Base-by-base conservation (phyloP, 2,888 invertebrate species). In the Campoletis raptor region DNA sequence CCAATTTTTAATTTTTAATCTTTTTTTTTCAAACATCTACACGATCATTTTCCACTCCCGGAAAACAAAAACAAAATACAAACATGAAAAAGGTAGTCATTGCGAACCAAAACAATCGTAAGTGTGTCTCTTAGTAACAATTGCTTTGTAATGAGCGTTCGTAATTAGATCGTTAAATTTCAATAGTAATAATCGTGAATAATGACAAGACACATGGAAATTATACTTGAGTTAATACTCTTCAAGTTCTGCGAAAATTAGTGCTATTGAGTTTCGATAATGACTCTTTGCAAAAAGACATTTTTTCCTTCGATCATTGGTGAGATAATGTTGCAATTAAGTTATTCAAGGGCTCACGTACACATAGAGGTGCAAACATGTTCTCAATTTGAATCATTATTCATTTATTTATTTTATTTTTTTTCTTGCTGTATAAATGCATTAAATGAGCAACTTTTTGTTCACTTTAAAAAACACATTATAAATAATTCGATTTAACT, bases 141-240 rank as follows among this genome's bases (percentile, higher is more conserved):
- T 18, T 72, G 30, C 36, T 24, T 52, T 36, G 18, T 4, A 42
- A 40, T 42, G n/a, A 21, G n/a, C 12, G 8, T 74, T 74, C 4
- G 21, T 57, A 72, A 72, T 72, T 15, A 36, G n/a, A 57, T 74
- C 37, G 40, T 74, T 57, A 74, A 57, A 74, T 15, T 40, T 24
- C 36, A 57, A 74, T 74, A 42, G 57, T 74, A 57, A 57, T 57
- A 40, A 57, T 74, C 40, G 48, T 8, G 5, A 52, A 52, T 52
- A 37, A 54, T 54, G 21, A 72, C 36, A 37, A 36, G 54, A 72
- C 36, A 37, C 18, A 45, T 54, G 72, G 24, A 57, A 72, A 36
- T 72, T 37, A 72, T 10, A 36, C 37, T 72, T 2, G 36, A 36
- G 36, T n/a, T 37, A 72, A 52, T 54, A 52, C 54, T 52, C 52